Conservation (phyloP, 2,113 vertebrate genomes). For the Egretta garzetta region DNA sequence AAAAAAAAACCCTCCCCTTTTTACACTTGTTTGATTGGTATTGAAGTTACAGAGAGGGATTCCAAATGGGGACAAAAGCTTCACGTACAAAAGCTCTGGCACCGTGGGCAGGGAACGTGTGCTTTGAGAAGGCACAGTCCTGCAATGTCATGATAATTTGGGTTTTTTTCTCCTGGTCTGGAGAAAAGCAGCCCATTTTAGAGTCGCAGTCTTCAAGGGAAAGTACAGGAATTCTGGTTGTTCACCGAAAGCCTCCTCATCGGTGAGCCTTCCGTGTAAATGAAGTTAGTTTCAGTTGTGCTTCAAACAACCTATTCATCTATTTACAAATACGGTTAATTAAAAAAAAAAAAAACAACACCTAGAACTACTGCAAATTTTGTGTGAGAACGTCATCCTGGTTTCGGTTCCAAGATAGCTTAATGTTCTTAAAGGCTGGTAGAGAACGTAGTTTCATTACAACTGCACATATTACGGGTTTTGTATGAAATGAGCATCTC, state of each 20-base stretch:
- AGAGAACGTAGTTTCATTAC: not conserved
- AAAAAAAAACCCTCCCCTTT: not conserved
- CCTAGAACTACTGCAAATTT: not conserved
- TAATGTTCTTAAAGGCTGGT: not conserved
- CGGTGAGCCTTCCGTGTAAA: not conserved
- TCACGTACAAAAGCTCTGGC: not conserved
- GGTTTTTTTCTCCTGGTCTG: not conserved
- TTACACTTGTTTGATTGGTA: not conserved
- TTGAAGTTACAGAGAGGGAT: not conserved
- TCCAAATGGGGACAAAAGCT: not conserved
- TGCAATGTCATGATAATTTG: not conserved
- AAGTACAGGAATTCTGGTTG: not conserved
- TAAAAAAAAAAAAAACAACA: not conserved
- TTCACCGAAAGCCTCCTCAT: not conserved
- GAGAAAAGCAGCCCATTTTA: not conserved
- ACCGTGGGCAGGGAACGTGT: accelerated
- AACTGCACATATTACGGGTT: conserved; percentile 25
- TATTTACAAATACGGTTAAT: not conserved
- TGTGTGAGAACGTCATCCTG: not conserved
- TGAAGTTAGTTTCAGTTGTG: not conserved
- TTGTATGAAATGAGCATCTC: conserved; percentile 70
- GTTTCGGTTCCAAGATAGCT: conserved; percentile 17
- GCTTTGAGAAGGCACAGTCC: not conserved
- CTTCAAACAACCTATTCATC: not conserved
- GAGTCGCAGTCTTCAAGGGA: not conserved